Evolutionary conservation across 2,888 invertebrate species (phyloP), one percentile per base, ranked within the genome.

Genomic region (Luperina nickerlii): DNA sequence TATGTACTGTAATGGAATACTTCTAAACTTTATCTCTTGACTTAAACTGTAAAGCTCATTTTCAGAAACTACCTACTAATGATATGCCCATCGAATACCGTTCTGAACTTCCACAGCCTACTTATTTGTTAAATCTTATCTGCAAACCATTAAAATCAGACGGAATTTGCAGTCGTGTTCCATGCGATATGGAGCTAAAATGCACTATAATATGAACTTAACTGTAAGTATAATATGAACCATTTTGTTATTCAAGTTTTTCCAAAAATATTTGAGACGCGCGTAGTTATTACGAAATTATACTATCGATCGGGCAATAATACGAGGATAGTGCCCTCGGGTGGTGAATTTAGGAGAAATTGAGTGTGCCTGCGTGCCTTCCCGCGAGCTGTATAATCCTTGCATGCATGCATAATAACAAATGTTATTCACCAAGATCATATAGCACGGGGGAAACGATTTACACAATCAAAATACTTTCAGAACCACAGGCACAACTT

Each of bases 301-400:
- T 94, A 94, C 94, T 95, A 96, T 96, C 96, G 95, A 96, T 96
- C 96, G 93, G 93, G 92, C 94, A 94, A 94, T 96, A 95, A 96
- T 95, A 94, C 93, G 92, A 89, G 93, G 91, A 94, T 94, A 95
- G 93, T 92, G 94, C 95, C 96, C 95, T 91, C 91, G 89, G 95
- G 96, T 90, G 90, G 94, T 91, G 93, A 96, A 96, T 96, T 96
- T 96, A 96, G 96, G 95, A 93, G 94, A 95, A 96, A 96, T 96
- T 94, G 94, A 93, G 93, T 93, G 92, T 93, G 91, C 92, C 94
- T 94, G 96, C 95, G 95, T 96, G 95, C 94, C 91, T 93, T 92
- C 93, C 94, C 94, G 90, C 91, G 88, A 94, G 94, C 93, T 87
- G 89, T 91, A 89, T 92, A 93, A 94, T 94, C 94, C 93, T 89